Base-by-base conservation (phyloP, 2,113 vertebrate species). In the Nothocercus nigrocapillus region DNA sequence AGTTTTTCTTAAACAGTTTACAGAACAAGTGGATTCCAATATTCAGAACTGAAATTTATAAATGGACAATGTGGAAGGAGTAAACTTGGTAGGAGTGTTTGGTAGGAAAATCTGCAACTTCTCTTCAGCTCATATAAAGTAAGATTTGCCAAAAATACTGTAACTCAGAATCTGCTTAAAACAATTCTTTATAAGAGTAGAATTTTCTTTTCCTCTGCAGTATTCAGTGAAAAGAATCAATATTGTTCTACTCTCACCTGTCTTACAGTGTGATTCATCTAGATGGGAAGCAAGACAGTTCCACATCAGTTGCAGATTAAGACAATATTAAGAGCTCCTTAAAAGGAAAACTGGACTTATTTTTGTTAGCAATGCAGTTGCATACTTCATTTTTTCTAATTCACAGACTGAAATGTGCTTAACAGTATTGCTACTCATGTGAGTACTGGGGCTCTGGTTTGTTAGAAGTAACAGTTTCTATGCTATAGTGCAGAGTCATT, bases 301-400 rank as follows among this genome's bases (percentile, higher is more conserved):
- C 9, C 62, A 74, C 58, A 84, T 21, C 67, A 63, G 34, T 68
- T 74, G 44, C 7, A 40, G 17, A 58, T 83, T 62, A 74, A 74
- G 67, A 68, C 9, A 22, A 22, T 63, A 68, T 73, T 79, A 66
- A 83, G 32, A 87, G 38, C 16, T 11, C 27, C 32, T 73, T 62
- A 93, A 76, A 77, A 78, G 72, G 54, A 87, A 83, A 68, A 34
- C 42, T 45, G 40, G 38, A 19, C 56, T 53, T 42, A 42, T 72
- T 85, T 90, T 93, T 66, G 47, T 75, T 64, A 70, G 63, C 68
- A 34, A 53, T 73, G 45, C 45, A 62, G 44, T 64, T 61, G 91
- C 62, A 49, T 49, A 69, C 74, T 64, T 88, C 32, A 83, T 86
- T 91, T 91, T 91, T 82, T 79, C 62, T 84, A 88, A 91, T 74